Conservation (phyloP, 2,113 vertebrate species). For the Bos indicus region DNA sequence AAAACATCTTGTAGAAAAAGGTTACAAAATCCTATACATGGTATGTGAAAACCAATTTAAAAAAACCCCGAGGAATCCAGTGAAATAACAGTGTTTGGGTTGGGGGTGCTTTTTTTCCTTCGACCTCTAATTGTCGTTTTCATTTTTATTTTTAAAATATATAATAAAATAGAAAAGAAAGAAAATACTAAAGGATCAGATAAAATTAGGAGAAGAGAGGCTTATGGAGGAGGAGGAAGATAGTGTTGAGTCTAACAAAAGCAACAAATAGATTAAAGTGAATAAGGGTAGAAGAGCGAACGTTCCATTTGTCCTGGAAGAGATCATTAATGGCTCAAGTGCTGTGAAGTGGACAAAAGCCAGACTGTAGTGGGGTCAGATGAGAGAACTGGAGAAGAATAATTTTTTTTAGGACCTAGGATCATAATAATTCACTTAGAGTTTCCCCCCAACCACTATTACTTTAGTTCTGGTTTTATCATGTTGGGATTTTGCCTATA, state of each 20-base stretch:
- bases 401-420: slow-evolving; percentile 53
- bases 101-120: neutral
- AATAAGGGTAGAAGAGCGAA: neutral
- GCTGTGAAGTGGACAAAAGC: slow-evolving; percentile 72
- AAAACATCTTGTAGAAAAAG: neutral
- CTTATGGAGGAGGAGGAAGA: slow-evolving; percentile 72
- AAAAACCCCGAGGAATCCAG: neutral
- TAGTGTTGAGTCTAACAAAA: slow-evolving; percentile 50
- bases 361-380: slow-evolving; percentile 59
- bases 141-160: slow-evolving; percentile 67
- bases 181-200: slow-evolving; percentile 62
- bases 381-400: slow-evolving; percentile 58
- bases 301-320: slow-evolving; percentile 42
- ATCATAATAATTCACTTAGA: slow-evolving; percentile 60
- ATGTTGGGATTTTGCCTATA: slow-evolving; percentile 58
- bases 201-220: slow-evolving; percentile 65
- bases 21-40: neutral
- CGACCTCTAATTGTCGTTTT: slow-evolving; percentile 54
- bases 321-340: slow-evolving; percentile 63
- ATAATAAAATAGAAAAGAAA: slow-evolving; percentile 36
- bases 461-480: slow-evolving; percentile 55
- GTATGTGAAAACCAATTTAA: neutral
- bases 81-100: slow-evolving; percentile 1
- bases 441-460: neutral
- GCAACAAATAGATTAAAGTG: slow-evolving; percentile 55